Conservation (phyloP, 1,140 invertebrate genomes). For the Aporrectodea caliginosa region DNA sequence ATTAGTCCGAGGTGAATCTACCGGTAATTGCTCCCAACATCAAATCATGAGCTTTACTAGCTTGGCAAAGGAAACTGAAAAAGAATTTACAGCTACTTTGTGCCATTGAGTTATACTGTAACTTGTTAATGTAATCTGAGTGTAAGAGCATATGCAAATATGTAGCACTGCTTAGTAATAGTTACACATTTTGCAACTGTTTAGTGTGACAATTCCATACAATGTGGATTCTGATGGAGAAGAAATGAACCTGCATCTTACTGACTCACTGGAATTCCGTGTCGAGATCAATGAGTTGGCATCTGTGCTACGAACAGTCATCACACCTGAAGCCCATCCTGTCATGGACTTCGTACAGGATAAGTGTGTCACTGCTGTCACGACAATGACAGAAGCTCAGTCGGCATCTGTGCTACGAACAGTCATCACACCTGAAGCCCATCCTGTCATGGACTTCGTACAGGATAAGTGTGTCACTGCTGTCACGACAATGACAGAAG, state of each 20-base stretch:
- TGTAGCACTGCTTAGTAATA: slow-evolving; percentile 9
- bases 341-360: slow-evolving; percentile 99
- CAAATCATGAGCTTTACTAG: too few species aligned
- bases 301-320: slow-evolving; percentile 94
- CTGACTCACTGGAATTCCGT: slow-evolving; percentile 96
- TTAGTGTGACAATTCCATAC: slow-evolving; percentile 96
- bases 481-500: slow-evolving; percentile 99
- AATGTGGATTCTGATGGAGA: slow-evolving; percentile 99
- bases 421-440: slow-evolving; percentile 79
- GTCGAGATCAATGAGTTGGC: slow-evolving; percentile 98
- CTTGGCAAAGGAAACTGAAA: too few species aligned
- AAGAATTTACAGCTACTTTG: background rate
- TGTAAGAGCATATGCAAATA: slow-evolving; percentile 21
- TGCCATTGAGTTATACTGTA: background rate
- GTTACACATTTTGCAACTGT: too few species aligned
- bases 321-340: slow-evolving; percentile 67
- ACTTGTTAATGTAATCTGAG: background rate
- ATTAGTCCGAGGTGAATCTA: too few species aligned
- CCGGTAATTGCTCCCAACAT: too few species aligned
- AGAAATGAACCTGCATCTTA: slow-evolving; percentile 99
- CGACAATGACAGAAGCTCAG: slow-evolving; percentile 99
- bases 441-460: slow-evolving; percentile 97
- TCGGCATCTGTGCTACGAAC: slow-evolving; percentile 94
- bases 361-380: slow-evolving; percentile 92
- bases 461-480: slow-evolving; percentile 97